Conservation (phyloP, 2,797 vertebrate genomes). For the Siniperca undulata region DNA sequence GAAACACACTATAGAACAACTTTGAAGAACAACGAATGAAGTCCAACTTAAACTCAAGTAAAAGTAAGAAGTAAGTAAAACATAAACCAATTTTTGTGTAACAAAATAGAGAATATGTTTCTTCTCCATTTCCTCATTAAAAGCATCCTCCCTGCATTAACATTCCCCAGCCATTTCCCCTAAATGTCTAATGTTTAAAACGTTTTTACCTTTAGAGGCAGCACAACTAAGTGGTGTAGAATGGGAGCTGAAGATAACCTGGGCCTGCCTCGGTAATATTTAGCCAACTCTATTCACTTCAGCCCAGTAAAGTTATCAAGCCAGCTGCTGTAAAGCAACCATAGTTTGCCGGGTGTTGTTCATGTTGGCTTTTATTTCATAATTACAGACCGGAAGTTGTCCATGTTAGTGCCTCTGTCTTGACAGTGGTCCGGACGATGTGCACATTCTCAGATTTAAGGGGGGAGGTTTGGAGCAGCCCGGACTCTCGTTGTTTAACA, state of each 20-base stretch:
- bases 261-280: not conserved
- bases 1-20: not conserved
- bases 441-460: constrained; percentile 69
- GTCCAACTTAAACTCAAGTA: not conserved
- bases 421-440: constrained; percentile 55
- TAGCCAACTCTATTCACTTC: not conserved
- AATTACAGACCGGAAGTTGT: constrained; percentile 1
- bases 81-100: not conserved
- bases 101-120: not conserved
- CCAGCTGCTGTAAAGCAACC: not conserved
- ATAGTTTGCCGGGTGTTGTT: not conserved
- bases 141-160: too few relatives aligned
- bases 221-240: not conserved
- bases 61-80: not conserved
- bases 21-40: not conserved
- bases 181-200: not conserved
- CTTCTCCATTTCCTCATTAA: not conserved
- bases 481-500: constrained; percentile 73
- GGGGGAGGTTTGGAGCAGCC: constrained; percentile 74
- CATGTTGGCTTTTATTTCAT: constrained; percentile 48
- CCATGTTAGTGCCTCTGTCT: fast-evolving
- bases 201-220: not conserved
- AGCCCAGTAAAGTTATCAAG: not conserved
- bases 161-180: too few relatives aligned
- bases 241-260: not conserved